These are phyloP conservation scores for Ceraclea dissimilis DNA, from an alignment of 2,888 invertebrate genomes.

Conservation along the genomic window DNA sequence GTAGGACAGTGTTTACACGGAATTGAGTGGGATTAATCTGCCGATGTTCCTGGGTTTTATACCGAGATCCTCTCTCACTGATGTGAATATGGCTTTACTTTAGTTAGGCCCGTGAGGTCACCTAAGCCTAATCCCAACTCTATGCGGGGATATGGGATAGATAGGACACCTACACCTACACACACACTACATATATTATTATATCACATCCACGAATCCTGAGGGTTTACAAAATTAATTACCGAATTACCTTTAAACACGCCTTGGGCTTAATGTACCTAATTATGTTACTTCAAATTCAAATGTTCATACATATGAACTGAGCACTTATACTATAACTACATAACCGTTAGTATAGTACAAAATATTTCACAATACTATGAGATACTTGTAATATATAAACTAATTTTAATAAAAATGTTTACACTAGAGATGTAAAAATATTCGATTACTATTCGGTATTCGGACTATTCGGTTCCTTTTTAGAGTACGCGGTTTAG, in stretches of 20 bases:
- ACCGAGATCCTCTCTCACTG: not conserved
- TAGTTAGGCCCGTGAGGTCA: not conserved
- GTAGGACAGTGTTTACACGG: not conserved
- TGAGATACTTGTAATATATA: too few relatives aligned
- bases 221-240: slow-evolving; percentile 2
- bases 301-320: not conserved
- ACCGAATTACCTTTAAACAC: slow-evolving; percentile 2
- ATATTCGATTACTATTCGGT: too few relatives aligned
- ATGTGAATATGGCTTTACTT: not conserved
- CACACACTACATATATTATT: too few relatives aligned
- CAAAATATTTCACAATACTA: too few relatives aligned
- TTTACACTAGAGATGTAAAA: too few relatives aligned
- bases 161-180: too few relatives aligned
- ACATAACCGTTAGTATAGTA: too few relatives aligned
- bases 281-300: not conserved
- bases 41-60: slow-evolving; percentile 1
- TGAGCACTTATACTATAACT: too few relatives aligned
- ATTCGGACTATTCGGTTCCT: too few relatives aligned
- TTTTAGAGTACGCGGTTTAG: too few relatives aligned
- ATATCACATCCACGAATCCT: not conserved
- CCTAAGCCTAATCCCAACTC: not conserved
- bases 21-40: not conserved
- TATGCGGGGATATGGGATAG: not conserved
- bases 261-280: not conserved
- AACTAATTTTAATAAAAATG: too few relatives aligned